Base-by-base conservation (phyloP, 2,888 invertebrate species). In the Lasioglossum villosulum region DNA sequence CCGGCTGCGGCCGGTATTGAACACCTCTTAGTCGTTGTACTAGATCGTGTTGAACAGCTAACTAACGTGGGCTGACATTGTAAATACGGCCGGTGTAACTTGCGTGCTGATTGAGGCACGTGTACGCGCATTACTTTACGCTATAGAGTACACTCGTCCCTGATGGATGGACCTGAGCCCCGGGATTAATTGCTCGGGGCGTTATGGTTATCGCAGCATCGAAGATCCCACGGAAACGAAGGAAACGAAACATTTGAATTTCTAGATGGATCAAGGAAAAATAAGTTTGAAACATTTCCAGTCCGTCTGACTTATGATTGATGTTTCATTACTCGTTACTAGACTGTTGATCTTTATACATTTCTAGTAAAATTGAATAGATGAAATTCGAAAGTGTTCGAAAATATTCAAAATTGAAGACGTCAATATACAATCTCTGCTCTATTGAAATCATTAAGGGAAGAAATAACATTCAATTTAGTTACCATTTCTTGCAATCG, bases 81-180 rank as follows among this genome's bases (percentile, higher is more conserved):
- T 76, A 87, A 86, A 86, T 87, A 86, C 68, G 39, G 16, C 52
- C 34, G 59, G 82, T 86, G 79, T 86, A 86, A 82, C 86, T 77
- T 79, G 86, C 79, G 73, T 74, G 74, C 82, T 86, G 82, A 86
- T 86, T 86, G 86, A 85, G 85, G 63, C 72, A 59, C 71, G 72
- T 59, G 37, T 71, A 45, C 76, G 48, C 27, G 77, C 83, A 78
- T 83, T 83, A 83, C 82, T 68, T 77, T 52, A 16, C 34, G 39
- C 84, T 72, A 48, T 83, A 66, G 75, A 73, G 59, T 73, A 39
- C 75, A 56, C n/a, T 37, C 56, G 45, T 19, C 37, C 12, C 27
- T 66, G 79, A 79, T 72, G 79, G 78, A 84, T 79, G 78, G 71
- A 42, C 63, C 66, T 56, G 45, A 37, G 12, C 14, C 3, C 5